phyloP scores from a whole-genome alignment of 2,797 vertebrate species.

The Pogoniulus pusillus region DNA sequence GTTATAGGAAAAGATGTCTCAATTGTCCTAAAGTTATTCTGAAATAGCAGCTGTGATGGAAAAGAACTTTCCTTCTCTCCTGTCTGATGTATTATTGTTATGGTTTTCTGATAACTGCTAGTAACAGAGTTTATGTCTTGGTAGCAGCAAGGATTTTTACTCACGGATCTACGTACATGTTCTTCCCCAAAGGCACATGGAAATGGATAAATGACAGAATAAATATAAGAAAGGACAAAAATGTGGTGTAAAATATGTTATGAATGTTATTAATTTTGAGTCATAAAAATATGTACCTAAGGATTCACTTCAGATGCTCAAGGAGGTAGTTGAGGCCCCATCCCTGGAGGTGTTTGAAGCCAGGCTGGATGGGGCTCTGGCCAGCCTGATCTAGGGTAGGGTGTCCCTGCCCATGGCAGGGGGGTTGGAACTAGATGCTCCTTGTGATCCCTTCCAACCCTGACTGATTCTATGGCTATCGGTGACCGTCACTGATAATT shows the following conservation, averaged over 20 bases:
- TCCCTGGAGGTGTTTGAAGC: too few relatives aligned
- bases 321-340: too few relatives aligned
- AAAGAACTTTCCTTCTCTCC: neutral
- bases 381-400: too few relatives aligned
- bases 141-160: neutral
- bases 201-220: neutral
- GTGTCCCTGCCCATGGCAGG: too few relatives aligned
- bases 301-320: neutral
- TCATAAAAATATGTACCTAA: neutral
- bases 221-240: neutral
- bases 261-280: neutral
- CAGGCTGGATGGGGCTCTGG: too few relatives aligned
- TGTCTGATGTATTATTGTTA: neutral
- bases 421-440: too few relatives aligned
- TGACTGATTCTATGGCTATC: too few relatives aligned
- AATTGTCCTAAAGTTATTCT: neutral
- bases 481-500: neutral
- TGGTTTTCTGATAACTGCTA: neutral
- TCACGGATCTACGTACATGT: neutral
- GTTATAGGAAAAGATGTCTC: neutral
- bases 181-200: neutral
- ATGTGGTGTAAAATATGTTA: neutral
- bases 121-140: neutral
- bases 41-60: neutral
- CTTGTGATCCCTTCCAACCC: too few relatives aligned